Percentiles rank a stretch among this genome's conserved stretches.
Evolutionary conservation across 2,888 invertebrate species (phyloP).

Genomic region (Aradus depressus): DNA sequence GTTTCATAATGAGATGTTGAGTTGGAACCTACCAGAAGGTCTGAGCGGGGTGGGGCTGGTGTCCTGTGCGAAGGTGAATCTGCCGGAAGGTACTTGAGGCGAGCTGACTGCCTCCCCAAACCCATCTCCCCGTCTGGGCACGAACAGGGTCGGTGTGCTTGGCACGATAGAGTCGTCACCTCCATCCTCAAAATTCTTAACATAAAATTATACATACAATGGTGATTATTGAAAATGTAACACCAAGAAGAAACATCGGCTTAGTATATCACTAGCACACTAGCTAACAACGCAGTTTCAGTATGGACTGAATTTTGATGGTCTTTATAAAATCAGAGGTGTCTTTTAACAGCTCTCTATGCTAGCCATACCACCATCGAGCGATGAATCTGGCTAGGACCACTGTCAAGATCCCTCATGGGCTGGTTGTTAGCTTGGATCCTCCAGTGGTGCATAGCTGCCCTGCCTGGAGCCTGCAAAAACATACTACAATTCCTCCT

Average conservation of each 20-base stretch:
- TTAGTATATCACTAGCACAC: background rate
- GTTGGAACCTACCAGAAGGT: constrained; percentile 14
- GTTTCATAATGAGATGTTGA: too few species aligned
- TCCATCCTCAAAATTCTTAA: constrained; percentile 49
- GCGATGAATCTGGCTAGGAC: too few species aligned
- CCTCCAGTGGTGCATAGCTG: too few species aligned
- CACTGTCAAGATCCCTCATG: too few species aligned
- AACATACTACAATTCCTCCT: background rate
- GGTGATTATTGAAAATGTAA: background rate
- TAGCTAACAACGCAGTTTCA: too few species aligned
- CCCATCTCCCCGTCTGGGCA: constrained; percentile 70
- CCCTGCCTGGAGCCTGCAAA: too few species aligned
- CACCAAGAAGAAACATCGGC: background rate
- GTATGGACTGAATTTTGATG: too few species aligned
- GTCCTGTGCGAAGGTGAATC: constrained; percentile 54
- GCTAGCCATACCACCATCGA: too few species aligned
- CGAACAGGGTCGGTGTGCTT: constrained; percentile 75
- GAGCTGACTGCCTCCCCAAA: constrained; percentile 88
- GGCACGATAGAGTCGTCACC: constrained; percentile 75
- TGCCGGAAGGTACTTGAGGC: constrained; percentile 56
- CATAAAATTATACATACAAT: background rate
- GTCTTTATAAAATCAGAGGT: too few species aligned
- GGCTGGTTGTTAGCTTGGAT: too few species aligned
- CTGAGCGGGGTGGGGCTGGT: constrained; percentile 30
- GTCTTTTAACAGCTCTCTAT: too few species aligned